Percentiles rank a stretch among this genome's conserved stretches.
phyloP scores from a whole-genome alignment of 2,797 vertebrate species.

The Coranthus polyacanthus region DNA sequence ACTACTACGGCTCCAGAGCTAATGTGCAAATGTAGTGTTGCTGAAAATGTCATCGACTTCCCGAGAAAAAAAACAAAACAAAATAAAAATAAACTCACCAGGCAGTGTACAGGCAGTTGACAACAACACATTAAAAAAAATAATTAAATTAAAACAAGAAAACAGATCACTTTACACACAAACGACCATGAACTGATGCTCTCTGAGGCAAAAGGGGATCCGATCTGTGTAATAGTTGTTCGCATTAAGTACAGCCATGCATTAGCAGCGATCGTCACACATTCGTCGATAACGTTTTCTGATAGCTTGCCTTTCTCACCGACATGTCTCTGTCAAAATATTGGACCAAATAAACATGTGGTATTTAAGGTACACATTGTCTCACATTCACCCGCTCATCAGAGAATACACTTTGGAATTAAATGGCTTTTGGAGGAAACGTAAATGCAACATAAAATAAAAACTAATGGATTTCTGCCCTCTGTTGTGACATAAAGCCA shows the following conservation, averaged over 20 bases:
- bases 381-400: constrained; percentile 56
- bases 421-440: constrained; percentile 70
- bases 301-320: constrained; percentile 52
- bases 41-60: constrained; percentile 40
- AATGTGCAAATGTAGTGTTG: constrained; percentile 78
- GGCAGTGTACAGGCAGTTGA: constrained; percentile 38
- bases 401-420: constrained; percentile 76
- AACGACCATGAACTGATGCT: constrained; percentile 42
- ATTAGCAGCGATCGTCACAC: constrained; percentile 76
- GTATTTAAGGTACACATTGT: constrained; percentile 5
- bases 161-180: constrained; percentile 30
- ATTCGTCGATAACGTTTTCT: constrained; percentile 50
- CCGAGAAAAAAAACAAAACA: too few species aligned
- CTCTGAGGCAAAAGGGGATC: constrained; percentile 42
- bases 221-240: constrained; percentile 51
- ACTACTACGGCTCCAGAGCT: constrained; percentile 45
- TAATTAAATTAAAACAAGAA: constrained; percentile 38
- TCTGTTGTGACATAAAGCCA: constrained; percentile 44
- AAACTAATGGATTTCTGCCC: constrained; percentile 34
- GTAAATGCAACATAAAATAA: constrained; percentile 21
- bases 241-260: constrained; percentile 75
- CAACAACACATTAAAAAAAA: constrained; percentile 7
- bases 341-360: constrained; percentile 47
- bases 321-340: constrained; percentile 52
- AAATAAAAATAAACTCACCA: too few species aligned